phyloP scores from a whole-genome alignment of 2,113 vertebrate species.

The Myotis brandtii region DNA sequence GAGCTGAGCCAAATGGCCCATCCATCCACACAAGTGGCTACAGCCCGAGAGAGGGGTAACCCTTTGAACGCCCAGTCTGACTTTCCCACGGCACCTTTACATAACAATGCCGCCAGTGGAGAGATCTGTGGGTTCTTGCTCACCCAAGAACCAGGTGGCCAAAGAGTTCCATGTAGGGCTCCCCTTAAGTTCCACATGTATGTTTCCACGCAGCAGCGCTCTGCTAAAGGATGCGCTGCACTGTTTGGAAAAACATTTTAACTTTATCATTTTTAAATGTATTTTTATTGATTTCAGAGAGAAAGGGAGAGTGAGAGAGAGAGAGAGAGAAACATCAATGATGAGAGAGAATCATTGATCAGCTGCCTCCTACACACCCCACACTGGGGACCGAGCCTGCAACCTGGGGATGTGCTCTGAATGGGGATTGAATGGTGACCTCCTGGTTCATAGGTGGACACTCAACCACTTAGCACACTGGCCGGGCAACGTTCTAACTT shows the following conservation, averaged over 20 bases:
- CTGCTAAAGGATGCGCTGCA: not conserved
- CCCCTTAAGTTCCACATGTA: not conserved
- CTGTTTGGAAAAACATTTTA: conserved; percentile 6
- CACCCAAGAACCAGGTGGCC: not conserved
- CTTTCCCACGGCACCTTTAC: not conserved
- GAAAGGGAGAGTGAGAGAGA: no score
- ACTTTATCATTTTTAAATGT: no score
- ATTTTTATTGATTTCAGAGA: no score
- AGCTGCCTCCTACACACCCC: no score
- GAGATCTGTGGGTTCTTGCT: not conserved
- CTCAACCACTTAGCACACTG: no score
- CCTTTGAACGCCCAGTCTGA: not conserved
- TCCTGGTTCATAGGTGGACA: no score
- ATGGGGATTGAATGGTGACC: no score
- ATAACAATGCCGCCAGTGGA: not conserved
- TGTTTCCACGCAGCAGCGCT: conserved; percentile 8
- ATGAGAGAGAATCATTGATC: no score
- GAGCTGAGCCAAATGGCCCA: not conserved
- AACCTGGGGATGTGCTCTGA: no score
- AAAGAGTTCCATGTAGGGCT: not conserved
- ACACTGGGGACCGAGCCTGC: no score
- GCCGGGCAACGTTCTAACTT: not conserved
- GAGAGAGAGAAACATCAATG: no score
- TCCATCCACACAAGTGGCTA: not conserved
- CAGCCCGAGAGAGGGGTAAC: not conserved